Evolutionary conservation across 2,113 vertebrate species (phyloP).

Genomic region (Rhabdornis inornatus): DNA sequence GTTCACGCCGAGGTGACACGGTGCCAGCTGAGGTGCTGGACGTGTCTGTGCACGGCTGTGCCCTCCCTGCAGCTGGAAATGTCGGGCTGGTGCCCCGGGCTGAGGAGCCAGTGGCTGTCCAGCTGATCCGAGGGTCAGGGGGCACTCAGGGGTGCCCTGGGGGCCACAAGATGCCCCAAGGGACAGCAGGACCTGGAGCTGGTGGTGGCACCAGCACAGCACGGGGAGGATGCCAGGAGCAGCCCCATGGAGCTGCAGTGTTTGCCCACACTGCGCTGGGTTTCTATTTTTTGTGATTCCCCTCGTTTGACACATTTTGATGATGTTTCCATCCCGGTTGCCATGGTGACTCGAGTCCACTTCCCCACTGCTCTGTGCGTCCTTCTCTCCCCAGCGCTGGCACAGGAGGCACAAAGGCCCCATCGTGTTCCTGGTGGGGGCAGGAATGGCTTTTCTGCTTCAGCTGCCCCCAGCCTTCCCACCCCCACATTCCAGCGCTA

Average conservation of each 20-base stretch:
- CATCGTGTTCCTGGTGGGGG: fast-evolving
- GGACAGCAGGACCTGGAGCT: fast-evolving
- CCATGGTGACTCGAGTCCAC: background rate
- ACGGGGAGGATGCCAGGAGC: background rate
- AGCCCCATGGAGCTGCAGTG: background rate
- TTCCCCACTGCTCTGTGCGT: background rate
- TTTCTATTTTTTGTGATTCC: background rate
- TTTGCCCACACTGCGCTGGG: background rate
- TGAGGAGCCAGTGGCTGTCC: background rate
- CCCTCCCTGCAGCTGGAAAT: fast-evolving
- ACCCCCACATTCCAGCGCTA: background rate
- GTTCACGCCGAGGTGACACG: fast-evolving
- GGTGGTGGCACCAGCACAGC: background rate
- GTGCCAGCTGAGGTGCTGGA: fast-evolving
- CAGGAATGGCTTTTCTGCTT: background rate
- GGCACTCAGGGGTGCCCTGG: fast-evolving
- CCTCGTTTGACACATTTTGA: background rate
- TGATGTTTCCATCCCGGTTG: background rate
- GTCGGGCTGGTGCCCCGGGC: fast-evolving
- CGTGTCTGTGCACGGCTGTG: fast-evolving
- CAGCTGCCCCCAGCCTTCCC: background rate
- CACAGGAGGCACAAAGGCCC: background rate
- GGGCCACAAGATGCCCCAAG: fast-evolving
- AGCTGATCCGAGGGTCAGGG: fast-evolving
- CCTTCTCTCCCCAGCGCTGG: background rate